These are phyloP conservation scores for Telenomus remus DNA, from an alignment of 1,140 invertebrate genomes.

Conservation along the genomic window DNA sequence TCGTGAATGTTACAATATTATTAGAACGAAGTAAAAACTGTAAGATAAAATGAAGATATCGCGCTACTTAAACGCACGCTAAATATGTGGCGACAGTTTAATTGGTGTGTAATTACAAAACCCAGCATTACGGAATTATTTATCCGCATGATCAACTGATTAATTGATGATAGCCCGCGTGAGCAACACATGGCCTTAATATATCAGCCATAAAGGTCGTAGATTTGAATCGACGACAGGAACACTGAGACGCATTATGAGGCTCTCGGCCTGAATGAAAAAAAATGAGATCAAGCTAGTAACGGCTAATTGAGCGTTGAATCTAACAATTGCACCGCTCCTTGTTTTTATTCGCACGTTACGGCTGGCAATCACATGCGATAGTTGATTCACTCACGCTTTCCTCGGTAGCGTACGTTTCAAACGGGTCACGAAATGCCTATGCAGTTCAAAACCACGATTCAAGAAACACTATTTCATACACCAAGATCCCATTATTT, in stretches of 20 bases:
- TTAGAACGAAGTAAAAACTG: too few species aligned
- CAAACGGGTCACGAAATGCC: slow-evolving; percentile 56
- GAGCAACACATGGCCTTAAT: slow-evolving; percentile 43
- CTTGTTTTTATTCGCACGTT: slow-evolving; percentile 52
- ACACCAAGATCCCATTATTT: slow-evolving; percentile 66
- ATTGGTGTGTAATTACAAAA: neutral
- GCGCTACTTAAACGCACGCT: neutral
- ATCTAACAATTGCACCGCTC: slow-evolving; percentile 54
- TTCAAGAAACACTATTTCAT: slow-evolving; percentile 46
- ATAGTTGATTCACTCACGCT: slow-evolving; percentile 52
- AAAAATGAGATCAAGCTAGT: slow-evolving; percentile 44
- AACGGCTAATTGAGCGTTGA: slow-evolving; percentile 55
- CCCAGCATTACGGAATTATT: neutral
- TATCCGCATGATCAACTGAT: slow-evolving; percentile 13
- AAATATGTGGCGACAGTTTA: neutral
- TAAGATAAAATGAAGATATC: too few species aligned
- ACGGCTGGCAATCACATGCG: slow-evolving; percentile 43
- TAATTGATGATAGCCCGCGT: slow-evolving; percentile 23
- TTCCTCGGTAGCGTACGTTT: slow-evolving; percentile 45
- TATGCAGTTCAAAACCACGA: slow-evolving; percentile 18
- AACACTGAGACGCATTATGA: slow-evolving; percentile 40
- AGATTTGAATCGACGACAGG: slow-evolving; percentile 40
- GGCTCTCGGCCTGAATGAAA: neutral
- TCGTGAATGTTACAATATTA: slow-evolving; percentile 4
- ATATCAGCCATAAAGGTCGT: slow-evolving; percentile 39